Base-by-base conservation (phyloP, 1,140 invertebrate species). In the Bombus waltoni region DNA sequence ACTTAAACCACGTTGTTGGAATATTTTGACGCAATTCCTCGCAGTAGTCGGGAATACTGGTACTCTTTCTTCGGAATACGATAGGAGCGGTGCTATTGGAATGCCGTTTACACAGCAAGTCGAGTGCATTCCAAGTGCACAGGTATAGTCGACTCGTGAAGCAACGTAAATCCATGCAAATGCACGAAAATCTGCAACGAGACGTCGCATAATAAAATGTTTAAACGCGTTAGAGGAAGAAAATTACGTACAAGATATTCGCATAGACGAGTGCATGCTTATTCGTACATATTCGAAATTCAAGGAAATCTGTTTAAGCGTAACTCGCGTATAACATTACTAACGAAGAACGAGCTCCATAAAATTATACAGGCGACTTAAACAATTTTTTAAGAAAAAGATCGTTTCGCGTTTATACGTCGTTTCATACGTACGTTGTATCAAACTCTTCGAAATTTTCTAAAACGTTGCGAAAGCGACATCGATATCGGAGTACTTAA, bases 121-220 rank as follows among this genome's bases (percentile, higher is more conserved):
- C 32, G 42, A 47, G 42, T 13, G 44, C n/a, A 35, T 35, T 75
- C 32, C n/a, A 35, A 15, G 18, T 25, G 32, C 42, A 28, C 10
- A 9, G 10, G 13, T 13, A 18, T 75, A 75, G n/a, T 10, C 11
- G 28, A 22, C 42, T 47, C 28, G 3, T 22, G n/a, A 9, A 74
- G 42, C 40, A 35, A 53, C 32, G 40, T 74, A 53, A 74, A 53
- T 53, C 73, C 18, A 32, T 53, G 73, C 11, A 35, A 44, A 53
- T 75, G 44, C 44, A 75, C 22, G 38, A 40, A 53, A 75, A 75
- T 75, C 44, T 53, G 22, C 73, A 75, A 35, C 42, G 73, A 35
- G 73, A 75, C 73, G 44, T 75, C 42, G 44, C 44, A 53, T 44
- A 75, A 53, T 75, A 44, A 75, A 75, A 25, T 15, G 44, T 75